A percentile compares a stretch with the other conserved stretches of the same genome.
These are phyloP conservation scores for Girardinus metallicus DNA, from an alignment of 2,797 vertebrate genomes.

Conservation along the genomic window DNA sequence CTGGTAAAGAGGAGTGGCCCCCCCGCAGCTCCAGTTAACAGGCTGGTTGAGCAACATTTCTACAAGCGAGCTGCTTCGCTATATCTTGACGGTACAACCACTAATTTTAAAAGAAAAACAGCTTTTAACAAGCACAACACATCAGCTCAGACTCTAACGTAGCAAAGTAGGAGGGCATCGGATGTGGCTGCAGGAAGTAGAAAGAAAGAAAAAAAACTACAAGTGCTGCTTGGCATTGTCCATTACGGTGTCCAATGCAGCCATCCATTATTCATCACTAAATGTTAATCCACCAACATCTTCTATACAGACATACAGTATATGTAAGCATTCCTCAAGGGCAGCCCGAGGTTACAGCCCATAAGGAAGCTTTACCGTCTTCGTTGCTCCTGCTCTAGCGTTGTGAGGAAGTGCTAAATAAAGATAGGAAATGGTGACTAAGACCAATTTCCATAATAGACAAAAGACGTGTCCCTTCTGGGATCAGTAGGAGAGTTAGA, in stretches of 20 bases:
- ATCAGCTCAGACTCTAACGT: slow-evolving; percentile 11
- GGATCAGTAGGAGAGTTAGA: neutral
- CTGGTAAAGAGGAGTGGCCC: slow-evolving; percentile 62
- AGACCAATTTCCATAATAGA: neutral
- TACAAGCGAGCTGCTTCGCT: slow-evolving; percentile 39
- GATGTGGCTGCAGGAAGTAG: slow-evolving; percentile 15
- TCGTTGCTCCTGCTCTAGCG: slow-evolving; percentile 2
- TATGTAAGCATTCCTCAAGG: slow-evolving; percentile 34
- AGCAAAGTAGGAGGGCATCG: neutral
- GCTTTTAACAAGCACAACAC: neutral
- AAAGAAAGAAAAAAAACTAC: neutral
- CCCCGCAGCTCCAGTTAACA: slow-evolving; percentile 52
- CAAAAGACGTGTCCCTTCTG: neutral
- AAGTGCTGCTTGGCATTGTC: slow-evolving; percentile 14
- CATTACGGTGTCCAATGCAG: slow-evolving; percentile 15
- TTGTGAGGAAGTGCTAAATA: slow-evolving; percentile 12
- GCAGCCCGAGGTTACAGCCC: slow-evolving; percentile 41
- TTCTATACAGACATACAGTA: slow-evolving; percentile 5
- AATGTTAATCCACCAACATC: slow-evolving; percentile 13
- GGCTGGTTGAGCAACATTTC: slow-evolving; percentile 74
- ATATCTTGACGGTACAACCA: slow-evolving; percentile 24
- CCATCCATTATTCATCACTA: slow-evolving; percentile 45
- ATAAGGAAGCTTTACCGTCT: slow-evolving; percentile 17
- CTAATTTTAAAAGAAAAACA: neutral
- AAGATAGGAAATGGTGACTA: neutral